Evolutionary conservation across 2,113 vertebrate species (phyloP).

Genomic region (Esox niger): DNA sequence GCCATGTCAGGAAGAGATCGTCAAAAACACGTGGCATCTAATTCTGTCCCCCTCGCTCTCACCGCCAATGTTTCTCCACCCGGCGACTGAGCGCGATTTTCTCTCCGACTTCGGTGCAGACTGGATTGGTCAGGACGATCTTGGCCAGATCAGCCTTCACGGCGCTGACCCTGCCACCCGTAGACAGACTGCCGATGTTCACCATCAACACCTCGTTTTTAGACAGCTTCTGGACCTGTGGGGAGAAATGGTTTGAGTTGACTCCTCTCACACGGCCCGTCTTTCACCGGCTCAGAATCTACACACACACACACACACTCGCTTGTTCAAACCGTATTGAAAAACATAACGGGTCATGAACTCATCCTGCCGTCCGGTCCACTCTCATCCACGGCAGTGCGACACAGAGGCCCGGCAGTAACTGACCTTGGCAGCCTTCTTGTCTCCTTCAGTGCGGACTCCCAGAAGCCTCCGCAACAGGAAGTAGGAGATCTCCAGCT

Average conservation of each 20-base stretch:
- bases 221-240: slow-evolving; percentile 94
- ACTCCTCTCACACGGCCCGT: background rate
- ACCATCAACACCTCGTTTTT: slow-evolving; percentile 99
- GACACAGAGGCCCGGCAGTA: background rate
- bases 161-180: slow-evolving; percentile 94
- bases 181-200: slow-evolving; percentile 96
- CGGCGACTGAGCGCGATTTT: slow-evolving; percentile 97
- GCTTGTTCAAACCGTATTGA: too few relatives aligned
- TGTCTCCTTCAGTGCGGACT: slow-evolving; percentile 96
- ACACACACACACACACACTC: too few relatives aligned
- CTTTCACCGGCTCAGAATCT: background rate
- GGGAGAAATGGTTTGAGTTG: slow-evolving; percentile 15
- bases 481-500: slow-evolving; percentile 97
- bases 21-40: background rate
- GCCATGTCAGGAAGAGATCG: too few relatives aligned
- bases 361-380: too few relatives aligned
- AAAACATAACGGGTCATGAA: too few relatives aligned
- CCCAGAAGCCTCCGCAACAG: slow-evolving; percentile 89
- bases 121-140: slow-evolving; percentile 96
- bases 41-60: slow-evolving; percentile 45
- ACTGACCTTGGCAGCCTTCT: slow-evolving; percentile 94
- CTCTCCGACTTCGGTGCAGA: slow-evolving; percentile 98
- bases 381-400: background rate
- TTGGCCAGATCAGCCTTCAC: slow-evolving; percentile 98
- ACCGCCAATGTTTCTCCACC: slow-evolving; percentile 99